Conservation (phyloP, 2,113 vertebrate species). For the Hiodon tergisus region DNA sequence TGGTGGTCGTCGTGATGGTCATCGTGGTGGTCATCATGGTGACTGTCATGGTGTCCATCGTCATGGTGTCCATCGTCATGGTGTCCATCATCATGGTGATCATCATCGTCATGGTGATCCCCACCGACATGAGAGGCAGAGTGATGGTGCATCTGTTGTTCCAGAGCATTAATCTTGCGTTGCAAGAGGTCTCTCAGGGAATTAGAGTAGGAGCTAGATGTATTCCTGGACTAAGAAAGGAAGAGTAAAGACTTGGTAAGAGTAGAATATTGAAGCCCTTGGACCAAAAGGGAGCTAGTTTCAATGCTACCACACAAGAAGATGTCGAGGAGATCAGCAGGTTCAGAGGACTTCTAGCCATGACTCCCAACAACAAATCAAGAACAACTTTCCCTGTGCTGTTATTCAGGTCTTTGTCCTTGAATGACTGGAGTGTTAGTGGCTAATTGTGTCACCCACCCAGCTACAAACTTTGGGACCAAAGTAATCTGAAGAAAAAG, state of each 20-base stretch:
- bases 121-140: conserved; percentile 24
- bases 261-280: background rate
- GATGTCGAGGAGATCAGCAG: background rate
- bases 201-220: conserved; percentile 61
- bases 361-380: background rate
- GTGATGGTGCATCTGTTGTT: conserved; percentile 62
- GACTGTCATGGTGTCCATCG: background rate
- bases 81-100: background rate
- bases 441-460: background rate
- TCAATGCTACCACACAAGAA: background rate
- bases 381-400: background rate
- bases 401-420: background rate
- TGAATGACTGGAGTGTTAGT: conserved; percentile 1
- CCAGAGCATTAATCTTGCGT: conserved; percentile 68
- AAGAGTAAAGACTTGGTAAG: background rate
- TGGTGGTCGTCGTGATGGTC: conserved; percentile 14
- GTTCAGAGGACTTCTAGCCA: background rate
- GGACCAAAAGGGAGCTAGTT: background rate
- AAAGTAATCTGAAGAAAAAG: background rate
- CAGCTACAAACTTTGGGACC: background rate
- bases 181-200: conserved; percentile 69
- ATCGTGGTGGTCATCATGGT: background rate
- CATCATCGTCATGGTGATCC: conserved; percentile 32
- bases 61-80: conserved; percentile 16
- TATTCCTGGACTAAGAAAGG: conserved; percentile 61